phyloP scores from a whole-genome alignment of 1,140 invertebrate species.

The Andricus grossulariae region DNA sequence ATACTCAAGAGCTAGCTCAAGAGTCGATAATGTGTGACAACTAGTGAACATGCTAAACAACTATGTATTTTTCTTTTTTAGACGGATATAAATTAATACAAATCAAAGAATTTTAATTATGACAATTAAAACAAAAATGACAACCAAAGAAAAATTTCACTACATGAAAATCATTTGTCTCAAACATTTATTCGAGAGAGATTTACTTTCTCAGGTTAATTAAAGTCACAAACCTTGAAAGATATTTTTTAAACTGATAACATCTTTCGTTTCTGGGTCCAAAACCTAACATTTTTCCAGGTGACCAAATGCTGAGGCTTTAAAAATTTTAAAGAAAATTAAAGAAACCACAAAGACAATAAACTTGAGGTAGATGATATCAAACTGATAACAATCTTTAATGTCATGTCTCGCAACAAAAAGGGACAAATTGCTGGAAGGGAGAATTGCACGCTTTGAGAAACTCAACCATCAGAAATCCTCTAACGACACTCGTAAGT shows the following conservation, averaged over 20 bases:
- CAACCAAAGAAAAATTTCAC: no score
- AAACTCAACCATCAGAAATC: slow-evolving; percentile 12
- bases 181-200: no score
- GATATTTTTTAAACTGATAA: no score
- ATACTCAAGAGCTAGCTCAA: neutral
- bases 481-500: neutral
- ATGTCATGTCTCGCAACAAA: neutral
- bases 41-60: neutral
- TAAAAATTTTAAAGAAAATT: neutral
- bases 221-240: no score
- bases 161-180: no score
- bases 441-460: neutral
- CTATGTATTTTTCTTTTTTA: neutral
- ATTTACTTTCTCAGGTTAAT: no score
- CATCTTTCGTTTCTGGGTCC: no score
- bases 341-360: neutral
- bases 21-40: slow-evolving; percentile 1
- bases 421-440: slow-evolving; percentile 4
- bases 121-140: no score
- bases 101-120: no score
- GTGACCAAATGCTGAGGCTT: neutral
- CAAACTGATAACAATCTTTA: neutral
- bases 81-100: no score
- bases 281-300: no score
- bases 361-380: neutral